Evolutionary conservation across 92 coral and sea anemone genomes (phyloP), one percentile per base, ranked within the genome.

Genomic region (Palythoa grandiflora): DNA sequence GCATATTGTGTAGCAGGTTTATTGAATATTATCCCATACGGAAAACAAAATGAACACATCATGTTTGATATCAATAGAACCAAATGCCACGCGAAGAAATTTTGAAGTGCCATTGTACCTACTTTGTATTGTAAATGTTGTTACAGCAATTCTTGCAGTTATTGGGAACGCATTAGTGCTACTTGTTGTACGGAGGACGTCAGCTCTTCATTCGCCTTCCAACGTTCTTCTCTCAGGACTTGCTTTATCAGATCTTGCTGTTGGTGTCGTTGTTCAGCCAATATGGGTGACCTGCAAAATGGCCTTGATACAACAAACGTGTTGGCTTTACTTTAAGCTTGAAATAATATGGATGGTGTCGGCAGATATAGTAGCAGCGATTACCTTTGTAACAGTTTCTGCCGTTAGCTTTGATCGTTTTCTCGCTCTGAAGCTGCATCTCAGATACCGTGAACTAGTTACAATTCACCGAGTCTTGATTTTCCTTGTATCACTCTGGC

Each of bases 171-270:
- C 61, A 10, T 9, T 75, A 3, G 38, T 75, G 2, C 40, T 19
- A 16, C 39, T 19, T 51, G 61, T 63, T 0, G 16, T 75, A 2
- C 51, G 63, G 80, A 75, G 40, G 9, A 75, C 80, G 7, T 15
- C 80, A 75, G 2, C 37, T 10, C 61, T 75, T 1, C 80, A 50
- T 35, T 48, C 80, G 1, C 80, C 80, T 6, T 47, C 80, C 15
- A 48, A 75, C 9, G 80, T 75, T 4, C 80, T 75, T 15, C 16
- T 75, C 63, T 47, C 80, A 21, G 80, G 80, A 14, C 80, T 75
- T n/a, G 63, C 80, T 17, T 20, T 76, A 44, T 50, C 80, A 1
- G 80, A 51, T 28, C 19, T 76, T 17, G 80, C 14, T 0, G 80
- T 76, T 51, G 80, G 65, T 50, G 0, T 76, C 12, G 40, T 76